phyloP scores from a whole-genome alignment of 1,140 invertebrate species.

The Pseudomyrmex sp. region DNA sequence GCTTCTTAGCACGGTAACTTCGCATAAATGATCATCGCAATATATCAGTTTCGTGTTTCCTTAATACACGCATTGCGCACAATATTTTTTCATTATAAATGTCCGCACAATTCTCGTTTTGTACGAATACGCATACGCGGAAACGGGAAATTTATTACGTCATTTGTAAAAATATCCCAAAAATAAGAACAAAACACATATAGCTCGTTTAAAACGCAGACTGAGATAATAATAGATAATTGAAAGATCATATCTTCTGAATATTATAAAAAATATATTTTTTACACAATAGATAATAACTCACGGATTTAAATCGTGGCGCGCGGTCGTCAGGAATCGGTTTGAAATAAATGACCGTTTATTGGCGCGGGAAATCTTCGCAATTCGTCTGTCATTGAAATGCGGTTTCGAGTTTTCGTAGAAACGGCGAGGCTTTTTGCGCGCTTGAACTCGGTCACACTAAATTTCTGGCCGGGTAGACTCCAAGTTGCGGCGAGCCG shows the following conservation, averaged over 20 bases:
- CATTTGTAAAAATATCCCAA: neutral
- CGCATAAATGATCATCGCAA: slow-evolving; percentile 53
- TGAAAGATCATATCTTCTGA: too few species aligned
- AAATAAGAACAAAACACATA: too few species aligned
- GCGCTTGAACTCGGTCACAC: slow-evolving; percentile 71
- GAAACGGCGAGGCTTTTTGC: slow-evolving; percentile 62
- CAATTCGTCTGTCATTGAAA: slow-evolving; percentile 54
- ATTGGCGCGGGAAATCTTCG: slow-evolving; percentile 50
- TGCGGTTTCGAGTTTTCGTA: slow-evolving; percentile 48
- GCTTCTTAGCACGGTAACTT: slow-evolving; percentile 55
- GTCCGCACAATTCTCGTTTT: neutral
- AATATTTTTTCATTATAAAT: slow-evolving; percentile 20
- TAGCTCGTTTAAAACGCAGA: too few species aligned
- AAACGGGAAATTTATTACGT: neutral
- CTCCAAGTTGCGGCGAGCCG: slow-evolving; percentile 76
- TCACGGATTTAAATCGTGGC: too few species aligned
- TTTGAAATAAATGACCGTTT: slow-evolving; percentile 10
- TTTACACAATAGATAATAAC: too few species aligned
- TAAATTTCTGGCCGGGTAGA: slow-evolving; percentile 75
- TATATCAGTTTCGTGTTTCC: slow-evolving; percentile 50
- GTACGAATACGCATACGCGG: neutral
- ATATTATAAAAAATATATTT: too few species aligned
- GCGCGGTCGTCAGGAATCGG: too few species aligned
- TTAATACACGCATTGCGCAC: slow-evolving; percentile 33
- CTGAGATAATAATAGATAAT: too few species aligned